Base-by-base conservation (phyloP, 2,113 vertebrate species). In the Monarcha castaneiventris region DNA sequence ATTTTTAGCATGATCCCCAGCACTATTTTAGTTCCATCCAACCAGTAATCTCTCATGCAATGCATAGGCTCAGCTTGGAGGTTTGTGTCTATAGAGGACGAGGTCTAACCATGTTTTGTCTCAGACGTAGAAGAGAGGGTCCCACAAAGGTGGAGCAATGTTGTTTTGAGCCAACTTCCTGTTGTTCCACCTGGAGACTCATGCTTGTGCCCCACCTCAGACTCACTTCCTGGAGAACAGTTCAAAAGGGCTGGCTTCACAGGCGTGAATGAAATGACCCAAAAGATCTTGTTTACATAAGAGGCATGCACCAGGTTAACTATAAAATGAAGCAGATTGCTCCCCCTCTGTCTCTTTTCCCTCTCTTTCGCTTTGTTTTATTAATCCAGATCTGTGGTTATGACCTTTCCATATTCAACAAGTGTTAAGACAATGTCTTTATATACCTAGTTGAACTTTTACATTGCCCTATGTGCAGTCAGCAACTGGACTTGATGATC, bases 181-280 rank as follows among this genome's bases (percentile, higher is more conserved):
- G 7, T 44, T 29, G 7, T 44, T 52, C 32, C 29, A 46, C 10
- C 46, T 21, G 25, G 13, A 81, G 22, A 37, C 9, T 33, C 15
- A 5, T 11, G 4, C 10, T 51, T 0, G 0, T 55, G 43, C 2
- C 22, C 11, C 6, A 33, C 32, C 52, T 37, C 44, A n/a, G 52
- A 20, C 29, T 74, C 13, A 9, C 19, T 59, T 59, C 20, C n/a
- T 13, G 13, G 13, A 48, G 20, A 26, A 75, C 16, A 25, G 9
- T 7, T 35, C 62, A n/a, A 54, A 46, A n/a, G 29, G 33, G 5
- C 16, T 66, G 29, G 10, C 44, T 81, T 37, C 29, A 23, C 13
- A 7, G 17, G n/a, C 2, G 4, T 26, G 33, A 46, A 59, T 16
- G 10, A 67, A 74, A 81, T 12, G 7, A 20, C 9, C 23, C 9